Evolutionary conservation across 2,113 vertebrate genomes (phyloP).

Genomic region (Scomber scombrus): DNA sequence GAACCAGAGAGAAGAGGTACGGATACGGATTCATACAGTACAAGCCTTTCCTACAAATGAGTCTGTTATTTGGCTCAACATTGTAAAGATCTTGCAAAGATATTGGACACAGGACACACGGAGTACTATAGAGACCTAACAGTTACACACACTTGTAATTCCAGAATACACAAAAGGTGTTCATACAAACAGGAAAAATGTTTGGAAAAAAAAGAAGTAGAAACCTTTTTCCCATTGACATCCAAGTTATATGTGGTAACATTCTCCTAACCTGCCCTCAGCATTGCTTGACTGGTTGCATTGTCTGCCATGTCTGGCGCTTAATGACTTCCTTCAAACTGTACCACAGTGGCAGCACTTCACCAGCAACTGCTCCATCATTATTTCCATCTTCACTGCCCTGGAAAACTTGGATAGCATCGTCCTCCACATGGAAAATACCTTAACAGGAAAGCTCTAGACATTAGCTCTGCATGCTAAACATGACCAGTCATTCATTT

Average conservation of each 20-base stretch:
- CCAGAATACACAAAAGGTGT: background rate
- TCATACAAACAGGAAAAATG: background rate
- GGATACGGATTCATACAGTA: background rate
- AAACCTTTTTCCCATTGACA: slow-evolving; percentile 6
- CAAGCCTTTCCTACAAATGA: too few relatives aligned
- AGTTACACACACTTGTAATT: background rate
- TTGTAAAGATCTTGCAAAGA: background rate
- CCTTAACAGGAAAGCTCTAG: slow-evolving; percentile 8
- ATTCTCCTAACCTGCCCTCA: background rate
- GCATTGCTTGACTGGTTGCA: slow-evolving; percentile 19
- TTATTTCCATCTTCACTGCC: slow-evolving; percentile 55
- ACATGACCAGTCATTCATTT: background rate
- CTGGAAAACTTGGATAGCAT: slow-evolving; percentile 22
- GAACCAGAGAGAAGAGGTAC: background rate
- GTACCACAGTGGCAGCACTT: slow-evolving; percentile 47
- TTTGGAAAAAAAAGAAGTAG: too few relatives aligned
- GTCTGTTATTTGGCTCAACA: too few relatives aligned
- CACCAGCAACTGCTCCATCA: slow-evolving; percentile 34
- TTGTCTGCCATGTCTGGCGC: slow-evolving; percentile 8
- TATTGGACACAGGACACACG: background rate
- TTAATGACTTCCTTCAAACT: slow-evolving; percentile 38
- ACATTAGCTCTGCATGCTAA: background rate
- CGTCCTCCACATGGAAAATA: slow-evolving; percentile 31
- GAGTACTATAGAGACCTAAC: background rate
- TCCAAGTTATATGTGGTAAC: background rate